Evolutionary conservation across 2,797 vertebrate genomes (phyloP).

Genomic region (Rhincodon typus): DNA sequence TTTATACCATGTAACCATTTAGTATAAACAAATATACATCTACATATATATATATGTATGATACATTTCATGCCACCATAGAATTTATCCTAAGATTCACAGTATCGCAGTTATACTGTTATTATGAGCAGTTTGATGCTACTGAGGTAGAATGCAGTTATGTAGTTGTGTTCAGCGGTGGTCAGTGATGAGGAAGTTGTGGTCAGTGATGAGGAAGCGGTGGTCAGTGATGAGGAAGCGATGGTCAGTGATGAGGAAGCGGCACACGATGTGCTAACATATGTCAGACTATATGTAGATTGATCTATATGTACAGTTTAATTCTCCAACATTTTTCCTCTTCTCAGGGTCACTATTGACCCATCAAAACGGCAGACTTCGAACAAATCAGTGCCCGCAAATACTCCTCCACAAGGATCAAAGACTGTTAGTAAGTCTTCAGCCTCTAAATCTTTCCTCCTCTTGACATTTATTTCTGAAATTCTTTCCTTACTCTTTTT

Average conservation of each 20-base stretch:
- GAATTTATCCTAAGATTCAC: background rate
- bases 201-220: conserved; percentile 27
- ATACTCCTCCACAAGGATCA: conserved; percentile 62
- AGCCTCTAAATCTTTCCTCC: conserved; percentile 51
- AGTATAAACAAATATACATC: too few species aligned
- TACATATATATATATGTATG: too few species aligned
- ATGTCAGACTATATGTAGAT: conserved; percentile 36
- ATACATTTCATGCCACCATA: background rate
- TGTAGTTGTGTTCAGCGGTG: background rate
- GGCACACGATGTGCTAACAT: conserved; percentile 37
- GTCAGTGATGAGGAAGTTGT: conserved; percentile 30
- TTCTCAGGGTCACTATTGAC: conserved; percentile 73
- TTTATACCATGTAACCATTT: too few species aligned
- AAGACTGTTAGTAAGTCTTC: conserved; percentile 75
- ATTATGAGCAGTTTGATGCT: background rate
- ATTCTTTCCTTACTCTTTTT: conserved; percentile 39
- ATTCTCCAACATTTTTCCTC: conserved; percentile 60
- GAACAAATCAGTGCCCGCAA: conserved; percentile 63
- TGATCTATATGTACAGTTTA: conserved; percentile 58
- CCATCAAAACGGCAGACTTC: conserved; percentile 67
- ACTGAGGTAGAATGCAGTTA: background rate
- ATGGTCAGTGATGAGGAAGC: conserved; percentile 28
- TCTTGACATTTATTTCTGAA: conserved; percentile 43
- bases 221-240: conserved; percentile 29
- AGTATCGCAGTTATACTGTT: background rate